Conservation (phyloP, 2,113 vertebrate species). For the zebrafish (Danio rerio) region GRCz12tu NC_133198.1:4622501-4623000, state of each 20-base stretch:
- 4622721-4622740: background rate
- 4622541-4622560: too few relatives aligned
- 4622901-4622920: too few relatives aligned
- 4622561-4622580: too few relatives aligned
- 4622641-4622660: background rate
- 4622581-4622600: too few relatives aligned
- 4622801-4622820: background rate
- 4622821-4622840: background rate
- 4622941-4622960: too few relatives aligned
- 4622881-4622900: too few relatives aligned
- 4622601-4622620: too few relatives aligned
- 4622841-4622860: background rate
- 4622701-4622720: background rate
- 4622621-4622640: constrained; percentile 4
- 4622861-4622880: background rate
- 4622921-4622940: too few relatives aligned
- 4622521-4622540: too few relatives aligned
- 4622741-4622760: constrained; percentile 38
- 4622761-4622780: constrained; percentile 21
- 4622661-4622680: background rate
- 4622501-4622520: too few relatives aligned
- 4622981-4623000: too few relatives aligned
- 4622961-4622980: too few relatives aligned
- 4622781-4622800: background rate
- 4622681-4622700: background rate